These are phyloP conservation scores for Conchocele bisecta DNA, from an alignment of 2,888 invertebrate species.

Conservation along the genomic window DNA sequence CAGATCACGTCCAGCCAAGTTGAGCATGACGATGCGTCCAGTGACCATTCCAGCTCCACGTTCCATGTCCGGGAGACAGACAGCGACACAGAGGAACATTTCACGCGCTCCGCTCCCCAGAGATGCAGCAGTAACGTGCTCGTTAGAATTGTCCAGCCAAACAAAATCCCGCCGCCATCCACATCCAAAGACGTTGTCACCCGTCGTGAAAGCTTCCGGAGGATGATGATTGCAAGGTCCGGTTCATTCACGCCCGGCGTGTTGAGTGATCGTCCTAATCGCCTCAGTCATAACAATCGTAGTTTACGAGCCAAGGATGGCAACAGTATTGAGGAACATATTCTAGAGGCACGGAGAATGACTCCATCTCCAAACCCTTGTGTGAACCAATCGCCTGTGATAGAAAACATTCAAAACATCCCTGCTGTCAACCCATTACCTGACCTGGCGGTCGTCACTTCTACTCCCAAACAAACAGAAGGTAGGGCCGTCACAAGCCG, in stretches of 20 bases:
- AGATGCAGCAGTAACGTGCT: conserved; percentile 69
- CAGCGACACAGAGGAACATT: conserved; percentile 68
- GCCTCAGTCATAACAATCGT: conserved; percentile 38
- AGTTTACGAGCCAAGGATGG: conserved; percentile 49
- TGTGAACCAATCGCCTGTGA: conserved; percentile 19
- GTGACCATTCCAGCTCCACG: conserved; percentile 76
- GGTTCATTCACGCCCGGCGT: conserved; percentile 63
- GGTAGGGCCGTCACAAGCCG: too few relatives aligned
- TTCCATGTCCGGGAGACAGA: conserved; percentile 76
- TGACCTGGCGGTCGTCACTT: conserved; percentile 24
- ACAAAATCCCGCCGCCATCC: conserved; percentile 75
- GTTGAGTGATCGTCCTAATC: conserved; percentile 40
- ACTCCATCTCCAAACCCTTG: conserved; percentile 31
- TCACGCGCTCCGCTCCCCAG: conserved; percentile 56
- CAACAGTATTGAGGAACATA: conserved; percentile 50
- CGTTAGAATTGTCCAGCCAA: conserved; percentile 74
- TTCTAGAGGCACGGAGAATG: conserved; percentile 29
- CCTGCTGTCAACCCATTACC: conserved; percentile 29
- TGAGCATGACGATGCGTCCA: conserved; percentile 72
- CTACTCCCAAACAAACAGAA: too few relatives aligned
- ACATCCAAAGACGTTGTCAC: conserved; percentile 76
- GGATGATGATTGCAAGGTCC: conserved; percentile 75
- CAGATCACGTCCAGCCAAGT: conserved; percentile 5
- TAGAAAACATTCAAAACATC: conserved; percentile 28
- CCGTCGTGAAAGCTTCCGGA: conserved; percentile 74